phyloP scores from a whole-genome alignment of 2,113 vertebrate species.

The Pseudorectes ferrugineus region DNA sequence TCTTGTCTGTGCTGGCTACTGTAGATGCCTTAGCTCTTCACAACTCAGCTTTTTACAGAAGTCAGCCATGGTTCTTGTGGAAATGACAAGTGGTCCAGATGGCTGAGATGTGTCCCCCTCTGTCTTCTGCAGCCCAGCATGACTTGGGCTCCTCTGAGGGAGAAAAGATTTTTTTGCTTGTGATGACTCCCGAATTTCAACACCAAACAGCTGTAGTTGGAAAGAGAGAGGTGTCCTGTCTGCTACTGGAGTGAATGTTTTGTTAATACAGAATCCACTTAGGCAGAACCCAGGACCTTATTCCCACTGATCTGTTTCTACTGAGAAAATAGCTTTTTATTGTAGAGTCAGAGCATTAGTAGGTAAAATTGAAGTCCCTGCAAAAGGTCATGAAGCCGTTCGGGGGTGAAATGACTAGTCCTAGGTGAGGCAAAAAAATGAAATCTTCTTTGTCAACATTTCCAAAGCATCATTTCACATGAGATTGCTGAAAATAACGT shows the following conservation, averaged over 20 bases:
- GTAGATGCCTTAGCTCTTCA: not conserved
- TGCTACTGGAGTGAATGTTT: not conserved
- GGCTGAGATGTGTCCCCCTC: not conserved
- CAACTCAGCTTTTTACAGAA: not conserved
- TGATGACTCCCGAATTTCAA: not conserved
- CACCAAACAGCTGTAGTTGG: not conserved
- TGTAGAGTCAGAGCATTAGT: not conserved
- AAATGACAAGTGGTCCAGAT: not conserved
- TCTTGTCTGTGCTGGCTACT: not conserved
- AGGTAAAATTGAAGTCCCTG: not conserved
- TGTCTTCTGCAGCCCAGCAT: not conserved
- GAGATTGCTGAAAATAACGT: not conserved
- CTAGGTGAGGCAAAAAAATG: not conserved
- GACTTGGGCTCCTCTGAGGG: fast-evolving
- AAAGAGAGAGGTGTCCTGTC: not conserved
- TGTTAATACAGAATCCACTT: fast-evolving
- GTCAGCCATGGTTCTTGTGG: not conserved
- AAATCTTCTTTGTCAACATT: not conserved
- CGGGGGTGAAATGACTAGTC: not conserved
- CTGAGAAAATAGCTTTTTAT: not conserved
- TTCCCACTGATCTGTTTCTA: not conserved
- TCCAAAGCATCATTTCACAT: not conserved
- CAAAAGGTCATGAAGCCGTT: not conserved
- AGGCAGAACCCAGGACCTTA: not conserved
- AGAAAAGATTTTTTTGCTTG: not conserved